Evolutionary conservation across 1,140 invertebrate genomes (phyloP).

Genomic region (Saxidomus purpurata): DNA sequence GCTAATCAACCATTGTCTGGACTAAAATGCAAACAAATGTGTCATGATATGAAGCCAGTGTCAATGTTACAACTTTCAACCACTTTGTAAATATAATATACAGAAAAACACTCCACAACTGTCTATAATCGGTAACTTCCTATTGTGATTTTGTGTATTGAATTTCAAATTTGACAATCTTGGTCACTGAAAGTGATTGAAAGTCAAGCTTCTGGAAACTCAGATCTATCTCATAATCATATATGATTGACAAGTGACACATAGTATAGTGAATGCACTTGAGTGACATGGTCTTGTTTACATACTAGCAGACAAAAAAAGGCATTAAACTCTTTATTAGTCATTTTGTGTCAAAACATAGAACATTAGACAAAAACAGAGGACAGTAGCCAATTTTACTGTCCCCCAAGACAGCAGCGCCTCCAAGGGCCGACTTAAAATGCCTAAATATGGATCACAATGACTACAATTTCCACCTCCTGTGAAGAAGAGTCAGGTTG

Average conservation of each 20-base stretch:
- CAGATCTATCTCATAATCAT: conserved; percentile 5
- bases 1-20: not conserved
- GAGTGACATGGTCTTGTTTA: conserved; percentile 19
- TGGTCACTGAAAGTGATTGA: conserved; percentile 2
- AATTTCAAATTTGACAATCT: conserved; percentile 36
- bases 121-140: not conserved
- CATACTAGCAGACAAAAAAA: not conserved
- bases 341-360: not conserved
- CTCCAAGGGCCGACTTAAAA: no score
- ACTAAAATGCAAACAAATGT: not conserved
- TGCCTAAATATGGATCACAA: no score
- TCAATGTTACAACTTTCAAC: not conserved
- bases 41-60: not conserved
- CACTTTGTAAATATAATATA: not conserved
- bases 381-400: no score
- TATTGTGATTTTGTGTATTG: not conserved
- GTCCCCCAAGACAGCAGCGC: no score
- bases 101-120: not conserved
- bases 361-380: not conserved
- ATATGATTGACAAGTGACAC: conserved; percentile 32
- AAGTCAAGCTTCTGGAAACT: conserved; percentile 11
- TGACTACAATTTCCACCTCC: no score
- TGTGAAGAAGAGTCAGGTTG: not conserved
- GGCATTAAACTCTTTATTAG: not conserved
- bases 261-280: conserved; percentile 14